Percentiles rank a stretch among this genome's conserved stretches.
These are phyloP conservation scores for Charanyca ferruginea DNA, from an alignment of 2,888 invertebrate genomes.

Conservation along the genomic window DNA sequence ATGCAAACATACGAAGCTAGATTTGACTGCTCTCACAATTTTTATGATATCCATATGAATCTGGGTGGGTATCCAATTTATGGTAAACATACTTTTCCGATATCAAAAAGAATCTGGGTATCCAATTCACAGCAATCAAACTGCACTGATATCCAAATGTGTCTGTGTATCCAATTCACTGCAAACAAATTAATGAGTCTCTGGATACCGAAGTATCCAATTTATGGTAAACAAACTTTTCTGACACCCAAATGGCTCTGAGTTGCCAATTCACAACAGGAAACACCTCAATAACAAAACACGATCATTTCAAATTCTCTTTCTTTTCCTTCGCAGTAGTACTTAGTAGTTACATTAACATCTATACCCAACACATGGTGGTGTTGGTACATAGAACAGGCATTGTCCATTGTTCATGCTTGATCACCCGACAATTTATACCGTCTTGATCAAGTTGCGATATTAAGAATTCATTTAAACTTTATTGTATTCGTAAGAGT, in stretches of 20 bases:
- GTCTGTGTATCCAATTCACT: neutral
- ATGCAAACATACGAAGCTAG: neutral
- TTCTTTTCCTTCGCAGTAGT: constrained; percentile 20
- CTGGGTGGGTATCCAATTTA: too few species aligned
- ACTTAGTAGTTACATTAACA: constrained; percentile 16
- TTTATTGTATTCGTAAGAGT: constrained; percentile 39
- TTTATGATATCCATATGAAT: too few species aligned
- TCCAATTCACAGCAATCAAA: too few species aligned
- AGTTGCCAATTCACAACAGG: neutral
- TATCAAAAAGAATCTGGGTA: too few species aligned
- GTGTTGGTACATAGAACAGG: constrained; percentile 17
- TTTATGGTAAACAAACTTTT: neutral
- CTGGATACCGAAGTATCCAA: too few species aligned
- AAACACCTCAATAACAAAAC: constrained; percentile 17
- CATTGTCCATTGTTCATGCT: constrained; percentile 55
- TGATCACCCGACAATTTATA: constrained; percentile 57
- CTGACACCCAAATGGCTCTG: neutral
- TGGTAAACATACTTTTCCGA: too few species aligned
- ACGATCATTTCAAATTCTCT: constrained; percentile 4
- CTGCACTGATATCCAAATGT: too few species aligned
- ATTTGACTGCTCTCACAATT: too few species aligned
- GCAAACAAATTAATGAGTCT: too few species aligned
- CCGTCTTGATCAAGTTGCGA: constrained; percentile 48
- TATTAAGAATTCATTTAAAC: constrained; percentile 42
- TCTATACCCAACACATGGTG: constrained; percentile 8